Evolutionary conservation across 2,888 invertebrate species (phyloP).

Genomic region (Drosophila rubida): DNA sequence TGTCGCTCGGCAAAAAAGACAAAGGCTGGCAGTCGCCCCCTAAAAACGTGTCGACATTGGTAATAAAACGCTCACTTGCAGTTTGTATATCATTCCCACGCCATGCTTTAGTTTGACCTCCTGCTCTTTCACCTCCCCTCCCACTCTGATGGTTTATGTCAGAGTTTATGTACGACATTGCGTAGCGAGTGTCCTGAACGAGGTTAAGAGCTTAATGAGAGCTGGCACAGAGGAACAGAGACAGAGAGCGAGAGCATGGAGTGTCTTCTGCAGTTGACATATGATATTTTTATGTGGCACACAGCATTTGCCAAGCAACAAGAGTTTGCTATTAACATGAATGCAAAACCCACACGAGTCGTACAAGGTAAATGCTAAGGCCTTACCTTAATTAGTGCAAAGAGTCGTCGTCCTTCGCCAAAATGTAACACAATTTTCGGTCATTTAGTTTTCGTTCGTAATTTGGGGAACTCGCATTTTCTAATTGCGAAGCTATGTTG

Average conservation of each 20-base stretch:
- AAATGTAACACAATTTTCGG: constrained; percentile 62
- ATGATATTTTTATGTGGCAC: constrained; percentile 77
- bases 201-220: constrained; percentile 79
- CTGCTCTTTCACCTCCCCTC: not conserved
- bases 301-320: constrained; percentile 48
- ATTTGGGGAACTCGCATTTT: constrained; percentile 14
- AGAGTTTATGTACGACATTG: constrained; percentile 7
- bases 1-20: constrained; percentile 32
- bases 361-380: constrained; percentile 77
- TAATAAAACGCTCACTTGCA: constrained; percentile 76
- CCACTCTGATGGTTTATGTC: not conserved
- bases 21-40: constrained; percentile 21
- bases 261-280: constrained; percentile 67
- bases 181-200: constrained; percentile 46
- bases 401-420: constrained; percentile 34
- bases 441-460: constrained; percentile 41
- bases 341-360: constrained; percentile 24
- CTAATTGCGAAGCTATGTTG: constrained; percentile 38
- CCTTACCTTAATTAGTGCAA: constrained; percentile 73
- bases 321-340: constrained; percentile 70
- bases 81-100: constrained; percentile 42
- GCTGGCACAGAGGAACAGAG: constrained; percentile 30
- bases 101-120: not conserved
- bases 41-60: constrained; percentile 70
- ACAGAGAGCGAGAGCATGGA: constrained; percentile 13